phyloP scores from a whole-genome alignment of 2,888 invertebrate species.

The Protophormia terraenovae region DNA sequence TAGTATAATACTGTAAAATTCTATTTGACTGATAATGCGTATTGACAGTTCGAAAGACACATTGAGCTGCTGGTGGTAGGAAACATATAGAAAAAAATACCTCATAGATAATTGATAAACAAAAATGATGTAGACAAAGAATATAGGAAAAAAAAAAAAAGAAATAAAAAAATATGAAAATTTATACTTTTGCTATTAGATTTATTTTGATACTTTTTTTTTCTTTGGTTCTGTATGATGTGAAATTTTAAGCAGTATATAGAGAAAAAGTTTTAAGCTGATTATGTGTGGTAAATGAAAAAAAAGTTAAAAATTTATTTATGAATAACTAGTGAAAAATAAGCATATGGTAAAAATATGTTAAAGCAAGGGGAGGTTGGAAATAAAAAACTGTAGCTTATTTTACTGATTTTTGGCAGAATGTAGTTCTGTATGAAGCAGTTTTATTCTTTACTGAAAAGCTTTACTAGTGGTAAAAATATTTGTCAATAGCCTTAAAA shows the following conservation, averaged over 20 bases:
- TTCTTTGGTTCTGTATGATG: background rate
- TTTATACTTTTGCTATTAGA: background rate
- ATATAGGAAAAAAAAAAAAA: too few species aligned
- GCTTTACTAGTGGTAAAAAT: background rate
- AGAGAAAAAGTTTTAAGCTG: conserved; percentile 44
- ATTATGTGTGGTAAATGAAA: conserved; percentile 25
- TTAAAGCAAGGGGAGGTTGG: too few species aligned
- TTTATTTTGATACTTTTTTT: background rate
- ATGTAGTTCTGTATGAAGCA: too few species aligned
- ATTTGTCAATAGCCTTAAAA: background rate
- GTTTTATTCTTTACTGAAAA: background rate
- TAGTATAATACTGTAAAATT: conserved; percentile 53
- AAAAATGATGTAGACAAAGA: background rate
- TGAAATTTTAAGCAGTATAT: background rate
- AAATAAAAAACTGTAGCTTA: too few species aligned
- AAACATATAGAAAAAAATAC: background rate
- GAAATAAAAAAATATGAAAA: background rate
- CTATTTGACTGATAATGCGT: conserved; percentile 59
- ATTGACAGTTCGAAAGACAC: conserved; percentile 58
- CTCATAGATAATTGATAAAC: conserved; percentile 39
- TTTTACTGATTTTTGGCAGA: too few species aligned
- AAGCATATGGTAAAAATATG: background rate
- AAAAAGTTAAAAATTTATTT: background rate
- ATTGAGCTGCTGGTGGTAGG: background rate
- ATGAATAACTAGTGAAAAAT: background rate